Conservation (phyloP, 2,888 invertebrate genomes). For the Apantesis nais region DNA sequence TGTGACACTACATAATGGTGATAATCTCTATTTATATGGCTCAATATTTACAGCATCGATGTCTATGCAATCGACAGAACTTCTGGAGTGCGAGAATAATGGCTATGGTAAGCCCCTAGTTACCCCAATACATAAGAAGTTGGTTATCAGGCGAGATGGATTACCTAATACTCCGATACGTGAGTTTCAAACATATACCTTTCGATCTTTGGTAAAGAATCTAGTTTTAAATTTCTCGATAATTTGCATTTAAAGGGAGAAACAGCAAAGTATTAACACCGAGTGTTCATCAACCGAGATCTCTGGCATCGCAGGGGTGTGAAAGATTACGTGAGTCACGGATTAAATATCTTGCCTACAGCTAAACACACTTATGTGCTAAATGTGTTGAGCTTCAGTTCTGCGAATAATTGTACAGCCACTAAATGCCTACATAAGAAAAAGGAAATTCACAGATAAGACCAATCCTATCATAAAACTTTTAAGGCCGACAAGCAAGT, state of each 20-base stretch:
- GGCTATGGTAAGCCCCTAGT: constrained; percentile 67
- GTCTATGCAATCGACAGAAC: background rate
- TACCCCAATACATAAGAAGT: constrained; percentile 56
- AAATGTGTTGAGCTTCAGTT: constrained; percentile 3
- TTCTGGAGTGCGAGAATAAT: constrained; percentile 4
- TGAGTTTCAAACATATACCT: constrained; percentile 23
- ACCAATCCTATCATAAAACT: background rate
- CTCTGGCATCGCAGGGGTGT: constrained; percentile 28
- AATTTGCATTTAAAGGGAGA: constrained; percentile 50
- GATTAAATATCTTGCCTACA: background rate
- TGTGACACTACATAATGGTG: background rate
- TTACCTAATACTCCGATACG: constrained; percentile 16
- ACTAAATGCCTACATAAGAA: background rate
- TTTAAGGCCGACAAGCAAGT: background rate
- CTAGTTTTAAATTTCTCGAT: background rate
- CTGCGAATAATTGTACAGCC: background rate
- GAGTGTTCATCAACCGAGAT: constrained; percentile 18
- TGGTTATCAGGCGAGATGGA: constrained; percentile 53
- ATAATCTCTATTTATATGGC: background rate
- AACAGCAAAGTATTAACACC: constrained; percentile 42
- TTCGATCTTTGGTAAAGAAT: constrained; percentile 6
- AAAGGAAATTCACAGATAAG: background rate
- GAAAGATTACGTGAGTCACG: constrained; percentile 63
- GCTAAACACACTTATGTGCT: background rate
- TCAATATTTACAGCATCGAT: background rate